Percentiles rank a stretch among this genome's conserved stretches.
Conservation (phyloP, 1,140 invertebrate species). For the Ganaspis sp. region DNA sequence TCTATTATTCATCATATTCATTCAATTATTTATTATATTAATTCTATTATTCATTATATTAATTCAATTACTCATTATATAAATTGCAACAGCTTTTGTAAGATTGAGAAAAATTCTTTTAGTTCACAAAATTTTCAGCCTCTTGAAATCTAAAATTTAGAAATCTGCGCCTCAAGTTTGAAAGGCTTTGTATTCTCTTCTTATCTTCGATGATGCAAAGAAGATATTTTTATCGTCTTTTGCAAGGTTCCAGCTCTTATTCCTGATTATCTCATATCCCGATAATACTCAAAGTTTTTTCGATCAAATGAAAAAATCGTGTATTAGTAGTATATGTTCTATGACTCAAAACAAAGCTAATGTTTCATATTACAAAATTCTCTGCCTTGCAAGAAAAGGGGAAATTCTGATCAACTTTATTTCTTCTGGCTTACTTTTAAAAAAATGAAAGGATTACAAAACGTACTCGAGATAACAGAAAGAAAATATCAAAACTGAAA, state of each 20-base stretch:
- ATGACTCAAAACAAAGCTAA: not conserved
- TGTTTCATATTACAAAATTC: not conserved
- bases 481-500: no score
- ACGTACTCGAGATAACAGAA: no score
- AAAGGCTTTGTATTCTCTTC: not conserved
- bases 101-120: no score
- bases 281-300: slow-evolving; percentile 16
- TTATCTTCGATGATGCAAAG: not conserved
- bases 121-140: not conserved
- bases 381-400: not conserved
- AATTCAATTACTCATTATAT: no score
- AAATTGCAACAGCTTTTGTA: no score
- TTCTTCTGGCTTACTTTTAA: no score
- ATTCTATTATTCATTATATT: no score
- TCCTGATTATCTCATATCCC: slow-evolving; percentile 9
- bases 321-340: slow-evolving; percentile 1
- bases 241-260: slow-evolving; percentile 1
- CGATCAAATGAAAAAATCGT: slow-evolving; percentile 20
- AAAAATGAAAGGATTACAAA: no score
- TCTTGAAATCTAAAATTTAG: not conserved
- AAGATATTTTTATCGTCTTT: slow-evolving; percentile 14
- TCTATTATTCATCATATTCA: no score
- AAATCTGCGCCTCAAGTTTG: not conserved
- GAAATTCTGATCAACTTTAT: no score
- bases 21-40: no score